A percentile compares a stretch with the other conserved stretches of the same genome.
Conservation (phyloP, 2,888 invertebrate genomes). For the Scaptomyza tumidula region DNA sequence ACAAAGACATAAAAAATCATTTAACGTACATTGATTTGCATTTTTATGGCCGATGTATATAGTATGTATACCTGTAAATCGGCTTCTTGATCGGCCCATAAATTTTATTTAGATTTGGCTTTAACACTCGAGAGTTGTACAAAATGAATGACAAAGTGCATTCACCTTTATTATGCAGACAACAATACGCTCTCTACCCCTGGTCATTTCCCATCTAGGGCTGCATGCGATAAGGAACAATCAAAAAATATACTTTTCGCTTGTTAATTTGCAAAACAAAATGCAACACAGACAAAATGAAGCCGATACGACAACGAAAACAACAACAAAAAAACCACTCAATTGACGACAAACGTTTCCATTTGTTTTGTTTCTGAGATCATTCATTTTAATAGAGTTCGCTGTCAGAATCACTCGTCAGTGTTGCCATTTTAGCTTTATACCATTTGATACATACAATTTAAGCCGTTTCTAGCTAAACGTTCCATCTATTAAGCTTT, state of each 20-base stretch:
- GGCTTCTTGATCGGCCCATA: constrained; percentile 30
- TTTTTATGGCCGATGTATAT: constrained; percentile 22
- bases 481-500: background rate
- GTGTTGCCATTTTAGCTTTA: background rate
- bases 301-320: constrained; percentile 19
- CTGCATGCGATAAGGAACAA: constrained; percentile 45
- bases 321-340: constrained; percentile 38
- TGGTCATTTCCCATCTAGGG: constrained; percentile 13
- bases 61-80: constrained; percentile 36
- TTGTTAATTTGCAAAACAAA: constrained; percentile 5
- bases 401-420: constrained; percentile 42
- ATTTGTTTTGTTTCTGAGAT: constrained; percentile 65
- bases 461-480: background rate
- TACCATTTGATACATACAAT: background rate
- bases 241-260: constrained; percentile 12
- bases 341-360: constrained; percentile 66
- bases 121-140: background rate
- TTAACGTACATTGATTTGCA: constrained; percentile 22
- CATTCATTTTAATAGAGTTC: constrained; percentile 70
- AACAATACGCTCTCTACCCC: background rate
- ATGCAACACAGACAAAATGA: constrained; percentile 5
- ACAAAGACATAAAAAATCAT: constrained; percentile 38
- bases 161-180: constrained; percentile 49
- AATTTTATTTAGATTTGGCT: constrained; percentile 1
- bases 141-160: constrained; percentile 36